Evolutionary conservation across 2,888 invertebrate genomes (phyloP).

Genomic region (Calameuta idolon): DNA sequence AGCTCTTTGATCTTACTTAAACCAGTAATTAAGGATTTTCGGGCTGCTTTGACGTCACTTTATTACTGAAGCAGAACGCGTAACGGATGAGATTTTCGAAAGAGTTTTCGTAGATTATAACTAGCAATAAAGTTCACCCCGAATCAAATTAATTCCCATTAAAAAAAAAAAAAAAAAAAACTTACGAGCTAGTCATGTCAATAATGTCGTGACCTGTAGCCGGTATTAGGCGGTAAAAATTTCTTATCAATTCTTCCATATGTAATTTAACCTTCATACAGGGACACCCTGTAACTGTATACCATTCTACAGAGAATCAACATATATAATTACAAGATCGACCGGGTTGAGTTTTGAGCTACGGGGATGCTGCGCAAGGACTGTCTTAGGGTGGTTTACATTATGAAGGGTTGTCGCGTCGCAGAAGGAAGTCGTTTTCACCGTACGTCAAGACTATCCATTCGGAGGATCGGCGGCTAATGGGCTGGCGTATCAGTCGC

Average conservation of each 20-base stretch:
- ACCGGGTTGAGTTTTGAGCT: no score
- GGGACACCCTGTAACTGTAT: no score
- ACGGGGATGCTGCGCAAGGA: no score
- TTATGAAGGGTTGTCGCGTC: neutral
- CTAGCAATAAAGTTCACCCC: neutral
- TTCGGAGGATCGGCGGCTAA: constrained; percentile 18
- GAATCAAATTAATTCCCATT: neutral
- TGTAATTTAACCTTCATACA: no score
- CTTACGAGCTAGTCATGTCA: no score
- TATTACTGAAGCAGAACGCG: neutral
- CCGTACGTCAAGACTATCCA: constrained; percentile 10
- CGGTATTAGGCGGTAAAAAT: no score
- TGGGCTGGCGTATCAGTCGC: constrained; percentile 9
- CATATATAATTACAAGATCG: no score
- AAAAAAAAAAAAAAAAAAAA: no score
- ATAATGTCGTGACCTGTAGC: no score
- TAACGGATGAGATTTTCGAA: neutral
- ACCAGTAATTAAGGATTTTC: constrained; percentile 10
- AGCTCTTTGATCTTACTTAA: neutral
- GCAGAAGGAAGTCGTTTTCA: neutral
- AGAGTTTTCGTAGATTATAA: neutral
- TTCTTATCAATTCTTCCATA: no score
- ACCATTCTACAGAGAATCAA: no score
- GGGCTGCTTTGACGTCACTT: neutral
- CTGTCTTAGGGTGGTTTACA: no score